Evolutionary conservation across 2,113 vertebrate species (phyloP), one percentile per base, ranked within the genome.

Genomic region (Kobus ellipsiprymnus): DNA sequence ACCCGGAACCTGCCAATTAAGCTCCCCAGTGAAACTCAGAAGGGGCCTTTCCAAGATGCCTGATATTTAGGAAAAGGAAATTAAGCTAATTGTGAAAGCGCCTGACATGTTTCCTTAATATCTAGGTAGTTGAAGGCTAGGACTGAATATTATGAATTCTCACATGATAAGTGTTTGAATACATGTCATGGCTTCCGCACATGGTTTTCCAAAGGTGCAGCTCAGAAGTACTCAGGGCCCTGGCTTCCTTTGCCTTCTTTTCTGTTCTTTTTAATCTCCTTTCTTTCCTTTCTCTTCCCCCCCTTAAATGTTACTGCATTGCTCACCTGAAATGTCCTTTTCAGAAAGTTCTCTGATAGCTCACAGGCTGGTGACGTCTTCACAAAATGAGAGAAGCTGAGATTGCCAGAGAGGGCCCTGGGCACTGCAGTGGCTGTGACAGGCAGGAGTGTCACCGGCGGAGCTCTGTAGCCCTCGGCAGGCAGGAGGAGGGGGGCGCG

Each of bases 61-160:
- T 40, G 29, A 78, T 77, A 57, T 84, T 93, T 90, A 86, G 95
- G 62, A 85, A 96, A 60, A 84, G 92, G 80, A 96, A 96, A 97
- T 62, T 50, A 74, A 87, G 92, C 64, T 91, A 54, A 92, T 84
- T 80, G 71, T 87, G 95, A 96, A 95, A 96, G 97, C 60, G 78
- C 52, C 54, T 67, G 78, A 94, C 84, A 52, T 30, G 44, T 89
- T 96, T 85, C 89, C 44, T 93, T 96, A 81, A 48, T 64, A 64
- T 54, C 29, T 36, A 59, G 48, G 62, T 30, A 17, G 82, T 48
- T 48, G 64, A 85, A 91, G 52, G 88, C 74, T 81, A 4, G 54
- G 57, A 29, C 82, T 88, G 91, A 64, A 52, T 64, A 46, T 84
- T 48, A 71, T 59, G 77, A 94, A 21, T 44, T 14, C 52, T 62